A percentile compares a stretch with the other conserved stretches of the same genome.
Evolutionary conservation across 2,888 invertebrate species (phyloP).

Genomic region (Cynaeus angustus): DNA sequence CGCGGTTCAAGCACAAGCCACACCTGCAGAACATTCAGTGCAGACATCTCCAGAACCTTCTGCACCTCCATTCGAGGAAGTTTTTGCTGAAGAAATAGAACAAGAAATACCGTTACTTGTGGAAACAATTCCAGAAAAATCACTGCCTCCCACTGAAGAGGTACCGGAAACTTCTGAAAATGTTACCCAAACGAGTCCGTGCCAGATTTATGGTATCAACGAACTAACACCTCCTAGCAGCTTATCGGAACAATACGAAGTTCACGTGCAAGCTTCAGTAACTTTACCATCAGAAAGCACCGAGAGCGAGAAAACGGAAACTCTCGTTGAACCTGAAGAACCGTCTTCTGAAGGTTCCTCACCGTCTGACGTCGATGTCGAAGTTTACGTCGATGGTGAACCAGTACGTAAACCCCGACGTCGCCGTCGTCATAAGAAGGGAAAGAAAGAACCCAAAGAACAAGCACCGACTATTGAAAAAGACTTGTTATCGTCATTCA

Average conservation of each 20-base stretch:
- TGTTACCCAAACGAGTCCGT: constrained; percentile 77
- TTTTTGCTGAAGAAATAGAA: constrained; percentile 51
- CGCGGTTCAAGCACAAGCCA: constrained; percentile 60
- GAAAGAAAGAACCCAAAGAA: constrained; percentile 49
- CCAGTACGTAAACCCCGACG: constrained; percentile 56
- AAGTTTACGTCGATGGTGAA: constrained; percentile 64
- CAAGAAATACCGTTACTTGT: neutral
- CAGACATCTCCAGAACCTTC: constrained; percentile 74
- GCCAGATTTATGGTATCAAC: constrained; percentile 66
- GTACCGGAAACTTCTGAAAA: constrained; percentile 67
- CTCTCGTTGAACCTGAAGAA: constrained; percentile 23
- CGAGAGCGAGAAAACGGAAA: constrained; percentile 48
- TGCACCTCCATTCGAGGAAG: constrained; percentile 59
- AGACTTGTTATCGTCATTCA: constrained; percentile 62
- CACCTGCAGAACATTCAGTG: constrained; percentile 67
- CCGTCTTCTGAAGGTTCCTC: constrained; percentile 14
- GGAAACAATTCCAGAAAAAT: too few species aligned
- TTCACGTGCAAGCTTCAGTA: constrained; percentile 76
- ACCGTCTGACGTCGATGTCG: constrained; percentile 59
- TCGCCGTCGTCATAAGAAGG: constrained; percentile 55
- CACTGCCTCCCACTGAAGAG: too few species aligned
- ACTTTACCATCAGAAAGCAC: constrained; percentile 71
- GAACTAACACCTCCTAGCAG: constrained; percentile 57
- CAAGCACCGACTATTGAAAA: constrained; percentile 51
- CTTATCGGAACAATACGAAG: constrained; percentile 72